A percentile compares a stretch with the other conserved stretches of the same genome.
phyloP scores from a whole-genome alignment of 2,888 invertebrate species.

The Xanthorhoe spadicearia region DNA sequence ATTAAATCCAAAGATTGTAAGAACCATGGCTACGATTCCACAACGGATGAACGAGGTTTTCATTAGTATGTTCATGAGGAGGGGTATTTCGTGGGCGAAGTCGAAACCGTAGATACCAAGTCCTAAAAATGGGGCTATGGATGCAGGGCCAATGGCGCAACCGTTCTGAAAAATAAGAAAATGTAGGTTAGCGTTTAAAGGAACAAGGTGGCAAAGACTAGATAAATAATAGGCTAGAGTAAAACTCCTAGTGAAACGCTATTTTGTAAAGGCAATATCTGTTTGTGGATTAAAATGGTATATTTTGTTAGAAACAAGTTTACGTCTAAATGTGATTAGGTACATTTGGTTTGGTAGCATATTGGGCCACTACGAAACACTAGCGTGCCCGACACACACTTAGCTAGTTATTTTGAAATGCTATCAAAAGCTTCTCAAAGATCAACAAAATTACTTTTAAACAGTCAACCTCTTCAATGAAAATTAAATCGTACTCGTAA shows the following conservation, averaged over 20 bases:
- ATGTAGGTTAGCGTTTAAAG: neutral
- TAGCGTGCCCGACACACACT: too few relatives aligned
- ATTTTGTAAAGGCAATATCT: neutral
- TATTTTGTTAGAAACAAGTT: too few relatives aligned
- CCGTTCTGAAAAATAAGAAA: constrained; percentile 84
- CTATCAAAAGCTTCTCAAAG: constrained; percentile 11
- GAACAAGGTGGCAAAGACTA: neutral
- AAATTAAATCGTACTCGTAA: too few relatives aligned
- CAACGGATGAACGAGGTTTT: constrained; percentile 88
- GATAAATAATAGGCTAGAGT: neutral
- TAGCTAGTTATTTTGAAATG: neutral
- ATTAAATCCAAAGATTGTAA: constrained; percentile 87
- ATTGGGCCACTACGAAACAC: too few relatives aligned
- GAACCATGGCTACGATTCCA: constrained; percentile 86
- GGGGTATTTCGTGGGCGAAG: constrained; percentile 86
- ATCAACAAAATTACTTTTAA: neutral
- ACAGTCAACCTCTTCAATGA: neutral
- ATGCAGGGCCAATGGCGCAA: constrained; percentile 87
- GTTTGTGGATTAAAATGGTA: too few relatives aligned
- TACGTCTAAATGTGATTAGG: too few relatives aligned
- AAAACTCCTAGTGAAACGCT: constrained; percentile 13
- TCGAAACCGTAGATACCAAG: constrained; percentile 89
- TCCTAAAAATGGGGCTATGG: constrained; percentile 88
- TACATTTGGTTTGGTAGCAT: too few relatives aligned
- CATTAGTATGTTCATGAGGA: constrained; percentile 86